Conservation (phyloP, 1,140 invertebrate genomes). For the Saxidomus purpurata region DNA sequence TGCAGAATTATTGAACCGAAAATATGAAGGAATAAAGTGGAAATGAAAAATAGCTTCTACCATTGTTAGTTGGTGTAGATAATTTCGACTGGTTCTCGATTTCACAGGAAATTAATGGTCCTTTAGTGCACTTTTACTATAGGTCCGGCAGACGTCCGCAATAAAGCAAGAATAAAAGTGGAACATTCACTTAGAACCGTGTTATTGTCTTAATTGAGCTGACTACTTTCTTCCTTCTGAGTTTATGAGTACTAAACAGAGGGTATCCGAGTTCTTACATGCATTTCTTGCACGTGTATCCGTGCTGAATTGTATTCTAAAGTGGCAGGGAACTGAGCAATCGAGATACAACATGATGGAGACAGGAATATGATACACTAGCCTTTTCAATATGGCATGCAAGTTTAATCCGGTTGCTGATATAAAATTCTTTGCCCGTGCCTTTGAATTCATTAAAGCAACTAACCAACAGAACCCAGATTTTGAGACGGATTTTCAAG, state of each 20-base stretch:
- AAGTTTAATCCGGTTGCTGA: too few species aligned
- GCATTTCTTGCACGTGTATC: background rate
- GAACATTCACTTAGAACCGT: background rate
- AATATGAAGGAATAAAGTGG: background rate
- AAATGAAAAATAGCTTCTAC: background rate
- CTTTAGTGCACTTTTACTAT: background rate
- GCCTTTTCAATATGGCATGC: too few species aligned
- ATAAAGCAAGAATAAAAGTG: background rate
- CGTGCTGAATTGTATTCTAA: background rate
- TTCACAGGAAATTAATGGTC: background rate
- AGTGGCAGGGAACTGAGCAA: background rate
- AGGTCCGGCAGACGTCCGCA: background rate
- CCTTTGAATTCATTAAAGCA: too few species aligned
- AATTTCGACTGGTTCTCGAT: background rate
- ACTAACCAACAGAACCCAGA: too few species aligned
- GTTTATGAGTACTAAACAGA: background rate
- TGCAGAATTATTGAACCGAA: background rate
- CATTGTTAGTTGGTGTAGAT: slow-evolving; percentile 6
- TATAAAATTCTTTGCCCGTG: too few species aligned
- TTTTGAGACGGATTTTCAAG: too few species aligned
- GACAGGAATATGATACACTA: too few species aligned
- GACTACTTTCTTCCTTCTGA: background rate
- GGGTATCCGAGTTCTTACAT: background rate
- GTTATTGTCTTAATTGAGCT: background rate
- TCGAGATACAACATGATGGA: background rate